These are phyloP conservation scores for Anthopleura sola DNA, from an alignment of 64 coral and sea anemone species.

Conservation along the genomic window DNA sequence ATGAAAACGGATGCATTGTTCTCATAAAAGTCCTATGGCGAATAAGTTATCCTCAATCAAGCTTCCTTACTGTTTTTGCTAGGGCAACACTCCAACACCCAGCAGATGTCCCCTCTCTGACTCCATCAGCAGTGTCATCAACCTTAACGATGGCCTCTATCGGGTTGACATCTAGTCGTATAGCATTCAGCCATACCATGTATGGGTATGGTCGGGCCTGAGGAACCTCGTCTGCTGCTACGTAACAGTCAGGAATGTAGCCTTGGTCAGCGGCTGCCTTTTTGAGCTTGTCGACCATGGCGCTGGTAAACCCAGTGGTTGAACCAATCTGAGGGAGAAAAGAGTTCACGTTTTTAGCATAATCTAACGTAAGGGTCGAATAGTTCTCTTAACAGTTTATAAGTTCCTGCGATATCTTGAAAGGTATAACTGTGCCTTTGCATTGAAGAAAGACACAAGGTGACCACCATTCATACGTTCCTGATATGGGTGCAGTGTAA, in stretches of 20 bases:
- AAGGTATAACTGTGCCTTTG: too few relatives aligned
- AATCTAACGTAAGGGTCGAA: too few relatives aligned
- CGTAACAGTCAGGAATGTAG: constrained; percentile 89
- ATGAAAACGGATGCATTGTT: too few relatives aligned
- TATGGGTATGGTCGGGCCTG: constrained; percentile 94
- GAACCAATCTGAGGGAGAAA: constrained; percentile 74
- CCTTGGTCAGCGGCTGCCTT: constrained; percentile 66
- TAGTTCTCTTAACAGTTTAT: too few relatives aligned
- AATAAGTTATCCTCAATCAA: too few relatives aligned
- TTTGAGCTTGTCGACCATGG: constrained; percentile 80
- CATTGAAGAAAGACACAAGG: too few relatives aligned
- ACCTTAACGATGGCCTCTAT: constrained; percentile 94
- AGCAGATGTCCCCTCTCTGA: constrained; percentile 89
- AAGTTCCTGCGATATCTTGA: too few relatives aligned
- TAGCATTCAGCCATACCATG: constrained; percentile 99
- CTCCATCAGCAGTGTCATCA: constrained; percentile 94
- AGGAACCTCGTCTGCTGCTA: constrained; percentile 95
- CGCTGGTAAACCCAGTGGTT: constrained; percentile 86
- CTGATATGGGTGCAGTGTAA: too few relatives aligned
- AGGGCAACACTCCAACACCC: constrained; percentile 97
- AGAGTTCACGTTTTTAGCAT: background rate
- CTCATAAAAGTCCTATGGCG: too few relatives aligned
- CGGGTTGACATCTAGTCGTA: constrained; percentile 85
- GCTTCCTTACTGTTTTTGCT: constrained; percentile 85
- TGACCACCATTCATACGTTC: too few relatives aligned